Conservation (phyloP, 2,888 invertebrate species). For the Phyllotreta striolata region DNA sequence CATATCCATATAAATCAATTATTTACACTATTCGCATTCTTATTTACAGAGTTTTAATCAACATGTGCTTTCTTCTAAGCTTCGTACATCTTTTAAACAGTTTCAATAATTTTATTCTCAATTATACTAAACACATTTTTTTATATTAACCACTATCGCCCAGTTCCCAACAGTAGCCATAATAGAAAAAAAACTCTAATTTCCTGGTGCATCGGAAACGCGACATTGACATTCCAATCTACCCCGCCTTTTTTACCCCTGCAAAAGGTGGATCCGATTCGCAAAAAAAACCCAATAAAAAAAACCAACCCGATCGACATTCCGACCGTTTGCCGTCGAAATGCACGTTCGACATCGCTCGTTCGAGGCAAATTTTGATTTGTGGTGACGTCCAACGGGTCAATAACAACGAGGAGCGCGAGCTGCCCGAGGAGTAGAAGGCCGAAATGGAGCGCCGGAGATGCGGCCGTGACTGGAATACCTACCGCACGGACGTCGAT, state of each 20-base stretch:
- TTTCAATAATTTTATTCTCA: no score
- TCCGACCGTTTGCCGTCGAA: conserved; percentile 15
- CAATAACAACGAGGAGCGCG: conserved; percentile 46
- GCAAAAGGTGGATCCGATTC: conserved; percentile 1
- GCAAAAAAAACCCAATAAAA: conserved; percentile 2
- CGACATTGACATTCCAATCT: conserved; percentile 2
- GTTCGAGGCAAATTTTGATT: conserved; percentile 53
- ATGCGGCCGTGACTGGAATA: conserved; percentile 50
- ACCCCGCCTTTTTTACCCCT: background rate
- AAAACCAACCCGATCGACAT: conserved; percentile 7
- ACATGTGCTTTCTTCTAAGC: no score
- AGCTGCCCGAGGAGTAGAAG: conserved; percentile 18
- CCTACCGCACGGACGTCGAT: conserved; percentile 29
- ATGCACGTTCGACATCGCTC: conserved; percentile 21
- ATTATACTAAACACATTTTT: no score
- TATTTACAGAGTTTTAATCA: no score
- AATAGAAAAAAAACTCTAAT: no score
- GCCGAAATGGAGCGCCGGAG: conserved; percentile 45
- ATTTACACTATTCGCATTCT: no score
- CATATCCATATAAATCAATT: no score
- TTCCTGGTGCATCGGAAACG: no score
- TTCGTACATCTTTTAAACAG: no score
- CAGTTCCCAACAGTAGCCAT: no score
- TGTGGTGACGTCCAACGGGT: conserved; percentile 52
- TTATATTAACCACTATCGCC: no score